phyloP scores from a whole-genome alignment of 2,113 vertebrate species.

The Hippocampus guttulatus region DNA sequence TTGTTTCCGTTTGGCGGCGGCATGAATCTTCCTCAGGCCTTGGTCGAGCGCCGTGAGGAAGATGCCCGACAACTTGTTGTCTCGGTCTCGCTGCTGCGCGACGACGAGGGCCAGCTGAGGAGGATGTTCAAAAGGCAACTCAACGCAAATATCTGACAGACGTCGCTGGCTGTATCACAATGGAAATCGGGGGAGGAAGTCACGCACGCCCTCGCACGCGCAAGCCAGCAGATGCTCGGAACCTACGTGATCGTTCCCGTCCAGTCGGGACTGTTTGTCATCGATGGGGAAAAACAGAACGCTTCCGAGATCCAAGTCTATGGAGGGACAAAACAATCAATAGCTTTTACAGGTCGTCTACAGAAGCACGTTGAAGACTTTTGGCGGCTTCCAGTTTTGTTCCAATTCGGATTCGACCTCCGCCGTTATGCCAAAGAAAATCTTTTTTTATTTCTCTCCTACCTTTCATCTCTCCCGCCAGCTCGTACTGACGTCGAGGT shows the following conservation, averaged over 20 bases:
- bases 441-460: not conserved
- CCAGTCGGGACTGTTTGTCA: conserved; percentile 81
- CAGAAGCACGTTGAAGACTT: too few relatives aligned
- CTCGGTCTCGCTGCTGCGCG: conserved; percentile 81
- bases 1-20: conserved; percentile 77
- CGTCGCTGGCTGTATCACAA: not conserved
- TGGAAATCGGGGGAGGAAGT: not conserved
- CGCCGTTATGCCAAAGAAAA: too few relatives aligned
- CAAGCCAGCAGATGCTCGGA: not conserved
- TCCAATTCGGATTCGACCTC: not conserved
- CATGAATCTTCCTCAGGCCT: conserved; percentile 83
- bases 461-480: conserved; percentile 92
- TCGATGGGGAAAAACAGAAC: conserved; percentile 86
- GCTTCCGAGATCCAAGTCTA: conserved; percentile 83
- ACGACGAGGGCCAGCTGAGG: conserved; percentile 84
- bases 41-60: conserved; percentile 80
- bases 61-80: conserved; percentile 85
- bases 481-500: conserved; percentile 80
- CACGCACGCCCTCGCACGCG: too few relatives aligned
- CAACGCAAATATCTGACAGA: not conserved
- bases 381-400: too few relatives aligned
- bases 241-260: conserved; percentile 82
- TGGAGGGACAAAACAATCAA: conserved; percentile 2
- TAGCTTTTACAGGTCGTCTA: too few relatives aligned
- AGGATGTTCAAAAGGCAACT: not conserved